Conservation (phyloP, 2,797 vertebrate species). For the Sebastes nivosus region DNA sequence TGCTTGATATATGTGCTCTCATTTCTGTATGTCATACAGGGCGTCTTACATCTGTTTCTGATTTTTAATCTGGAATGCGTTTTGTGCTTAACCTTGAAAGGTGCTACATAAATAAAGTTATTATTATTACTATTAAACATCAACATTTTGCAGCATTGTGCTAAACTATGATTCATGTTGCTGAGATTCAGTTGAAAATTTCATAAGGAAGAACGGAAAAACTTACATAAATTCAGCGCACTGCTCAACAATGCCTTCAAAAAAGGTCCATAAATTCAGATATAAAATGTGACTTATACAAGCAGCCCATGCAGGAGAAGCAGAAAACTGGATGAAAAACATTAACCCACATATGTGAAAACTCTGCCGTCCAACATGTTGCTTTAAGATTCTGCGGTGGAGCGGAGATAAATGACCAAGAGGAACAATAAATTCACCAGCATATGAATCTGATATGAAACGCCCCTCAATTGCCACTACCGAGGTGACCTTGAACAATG, state of each 20-base stretch:
- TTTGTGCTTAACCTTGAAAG: too few species aligned
- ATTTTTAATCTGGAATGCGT: too few species aligned
- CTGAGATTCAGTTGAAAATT: background rate
- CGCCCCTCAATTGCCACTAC: background rate
- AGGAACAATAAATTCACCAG: slow-evolving; percentile 42
- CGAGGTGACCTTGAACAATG: slow-evolving; percentile 44
- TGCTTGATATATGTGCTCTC: too few species aligned
- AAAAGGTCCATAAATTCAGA: background rate
- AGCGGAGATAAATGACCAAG: slow-evolving; percentile 17
- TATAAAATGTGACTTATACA: background rate
- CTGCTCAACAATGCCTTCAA: background rate
- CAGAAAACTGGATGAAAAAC: slow-evolving; percentile 6
- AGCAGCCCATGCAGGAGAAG: background rate
- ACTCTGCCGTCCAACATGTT: slow-evolving; percentile 3
- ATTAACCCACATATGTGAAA: slow-evolving; percentile 3
- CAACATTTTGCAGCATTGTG: background rate
- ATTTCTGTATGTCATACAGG: too few species aligned
- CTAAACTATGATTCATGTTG: background rate
- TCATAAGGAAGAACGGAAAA: background rate
- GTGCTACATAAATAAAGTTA: too few species aligned
- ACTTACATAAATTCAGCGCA: background rate
- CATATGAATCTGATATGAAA: slow-evolving; percentile 1
- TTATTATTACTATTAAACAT: background rate
- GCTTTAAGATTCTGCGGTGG: slow-evolving; percentile 24
- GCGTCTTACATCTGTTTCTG: too few species aligned